A percentile compares a stretch with the other conserved stretches of the same genome.
phyloP scores from a whole-genome alignment of 2,888 invertebrate species.

The Catocala fraxini region DNA sequence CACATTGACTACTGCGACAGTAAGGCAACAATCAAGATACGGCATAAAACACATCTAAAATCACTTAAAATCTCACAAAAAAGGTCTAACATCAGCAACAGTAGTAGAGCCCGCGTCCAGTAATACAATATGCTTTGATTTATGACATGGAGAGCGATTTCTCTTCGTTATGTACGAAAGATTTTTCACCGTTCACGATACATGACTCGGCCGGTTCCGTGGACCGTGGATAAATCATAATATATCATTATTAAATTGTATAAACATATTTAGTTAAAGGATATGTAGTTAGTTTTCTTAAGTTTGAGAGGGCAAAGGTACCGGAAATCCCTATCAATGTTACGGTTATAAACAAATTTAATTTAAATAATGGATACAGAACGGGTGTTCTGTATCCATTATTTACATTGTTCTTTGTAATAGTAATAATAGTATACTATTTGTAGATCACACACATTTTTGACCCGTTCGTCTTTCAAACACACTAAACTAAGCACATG shows the following conservation, averaged over 20 bases:
- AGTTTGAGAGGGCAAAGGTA: no score
- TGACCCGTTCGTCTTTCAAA: no score
- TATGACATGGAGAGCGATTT: constrained; percentile 73
- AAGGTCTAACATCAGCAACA: constrained; percentile 32
- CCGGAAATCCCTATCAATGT: no score
- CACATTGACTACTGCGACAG: no score
- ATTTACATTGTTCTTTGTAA: no score
- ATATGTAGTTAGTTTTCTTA: neutral
- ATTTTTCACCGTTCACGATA: constrained; percentile 73
- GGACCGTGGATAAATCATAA: constrained; percentile 39
- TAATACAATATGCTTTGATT: constrained; percentile 78
- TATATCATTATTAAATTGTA: constrained; percentile 27
- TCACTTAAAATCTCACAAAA: constrained; percentile 6
- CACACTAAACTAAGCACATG: no score
- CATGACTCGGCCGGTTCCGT: constrained; percentile 64
- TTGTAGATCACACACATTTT: no score
- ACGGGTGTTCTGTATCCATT: no score
- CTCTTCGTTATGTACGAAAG: constrained; percentile 72
- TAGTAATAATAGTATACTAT: no score
- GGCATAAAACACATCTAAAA: neutral
- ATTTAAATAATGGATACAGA: no score
- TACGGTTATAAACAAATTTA: no score
- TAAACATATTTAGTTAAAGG: constrained; percentile 4
- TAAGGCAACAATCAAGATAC: no score
- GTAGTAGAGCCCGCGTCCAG: constrained; percentile 53